Percentiles rank a stretch among this genome's conserved stretches.
phyloP scores from a whole-genome alignment of 2,888 invertebrate species.

The Drosophila paramelanica region DNA sequence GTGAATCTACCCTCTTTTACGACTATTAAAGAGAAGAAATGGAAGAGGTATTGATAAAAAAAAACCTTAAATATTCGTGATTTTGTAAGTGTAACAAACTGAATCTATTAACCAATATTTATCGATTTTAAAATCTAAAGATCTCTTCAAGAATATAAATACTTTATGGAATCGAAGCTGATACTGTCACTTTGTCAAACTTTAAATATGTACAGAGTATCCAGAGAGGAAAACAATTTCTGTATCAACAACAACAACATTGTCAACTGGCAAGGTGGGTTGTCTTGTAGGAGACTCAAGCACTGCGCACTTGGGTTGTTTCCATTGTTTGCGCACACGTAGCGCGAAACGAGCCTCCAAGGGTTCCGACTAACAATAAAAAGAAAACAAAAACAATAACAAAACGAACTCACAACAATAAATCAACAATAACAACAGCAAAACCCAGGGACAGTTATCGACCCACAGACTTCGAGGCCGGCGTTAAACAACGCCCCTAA shows the following conservation, averaged over 20 bases:
- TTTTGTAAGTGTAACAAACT: no score
- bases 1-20: no score
- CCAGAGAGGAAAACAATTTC: conserved; percentile 3
- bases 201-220: conserved; percentile 3
- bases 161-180: no score
- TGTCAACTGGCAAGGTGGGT: neutral
- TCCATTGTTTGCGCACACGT: conserved; percentile 41
- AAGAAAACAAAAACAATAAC: conserved; percentile 2
- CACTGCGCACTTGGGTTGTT: conserved; percentile 53
- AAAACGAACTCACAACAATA: conserved; percentile 5
- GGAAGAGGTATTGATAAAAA: no score
- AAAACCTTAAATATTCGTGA: no score
- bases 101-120: neutral
- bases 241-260: conserved; percentile 3
- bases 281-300: neutral
- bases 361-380: conserved; percentile 20
- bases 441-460: conserved; percentile 46
- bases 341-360: conserved; percentile 51
- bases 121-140: no score
- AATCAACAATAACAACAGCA: conserved; percentile 14
- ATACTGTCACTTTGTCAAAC: no score
- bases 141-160: no score
- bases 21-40: no score
- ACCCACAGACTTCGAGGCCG: conserved; percentile 30
- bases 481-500: conserved; percentile 34